Conservation (phyloP, 2,113 vertebrate species). For the Hucho hucho region DNA sequence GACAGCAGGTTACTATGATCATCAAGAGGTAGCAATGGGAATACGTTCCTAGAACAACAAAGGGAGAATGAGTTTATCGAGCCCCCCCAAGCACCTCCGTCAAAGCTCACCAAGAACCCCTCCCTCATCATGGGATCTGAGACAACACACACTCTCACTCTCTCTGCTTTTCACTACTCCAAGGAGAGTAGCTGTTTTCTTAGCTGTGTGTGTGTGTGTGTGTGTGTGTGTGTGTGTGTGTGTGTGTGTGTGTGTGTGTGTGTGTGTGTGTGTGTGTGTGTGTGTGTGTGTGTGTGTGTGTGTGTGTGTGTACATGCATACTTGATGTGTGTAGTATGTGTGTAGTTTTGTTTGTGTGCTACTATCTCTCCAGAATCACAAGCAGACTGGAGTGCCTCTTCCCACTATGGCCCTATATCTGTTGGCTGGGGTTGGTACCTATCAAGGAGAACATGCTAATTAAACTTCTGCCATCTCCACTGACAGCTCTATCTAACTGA, state of each 20-base stretch:
- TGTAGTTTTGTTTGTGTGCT: slow-evolving; percentile 3
- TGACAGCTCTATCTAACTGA: slow-evolving; percentile 33
- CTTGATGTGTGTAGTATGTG: not conserved
- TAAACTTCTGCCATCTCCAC: slow-evolving; percentile 40
- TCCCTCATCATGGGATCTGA: slow-evolving; percentile 31
- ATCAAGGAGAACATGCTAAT: slow-evolving; percentile 53
- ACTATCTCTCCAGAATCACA: slow-evolving; percentile 41
- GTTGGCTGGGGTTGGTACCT: slow-evolving; percentile 33
- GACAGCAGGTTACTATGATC: slow-evolving; percentile 43
- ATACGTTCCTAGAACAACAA: slow-evolving; percentile 25
- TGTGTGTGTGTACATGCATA: slow-evolving; percentile 1
- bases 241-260: slow-evolving; percentile 9
- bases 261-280: slow-evolving; percentile 9
- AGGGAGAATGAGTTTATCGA: slow-evolving; percentile 38
- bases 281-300: slow-evolving; percentile 23
- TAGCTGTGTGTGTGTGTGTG: not conserved
- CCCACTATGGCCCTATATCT: slow-evolving; percentile 48
- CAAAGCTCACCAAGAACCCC: slow-evolving; percentile 32
- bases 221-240: slow-evolving; percentile 10
- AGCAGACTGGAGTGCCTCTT: not conserved
- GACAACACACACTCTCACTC: not conserved
- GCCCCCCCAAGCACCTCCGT: slow-evolving; percentile 28
- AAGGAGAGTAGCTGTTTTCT: not conserved
- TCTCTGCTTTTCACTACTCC: not conserved
- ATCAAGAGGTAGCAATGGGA: slow-evolving; percentile 22